phyloP scores from a whole-genome alignment of 2,888 invertebrate species.

The Empis stercorea region DNA sequence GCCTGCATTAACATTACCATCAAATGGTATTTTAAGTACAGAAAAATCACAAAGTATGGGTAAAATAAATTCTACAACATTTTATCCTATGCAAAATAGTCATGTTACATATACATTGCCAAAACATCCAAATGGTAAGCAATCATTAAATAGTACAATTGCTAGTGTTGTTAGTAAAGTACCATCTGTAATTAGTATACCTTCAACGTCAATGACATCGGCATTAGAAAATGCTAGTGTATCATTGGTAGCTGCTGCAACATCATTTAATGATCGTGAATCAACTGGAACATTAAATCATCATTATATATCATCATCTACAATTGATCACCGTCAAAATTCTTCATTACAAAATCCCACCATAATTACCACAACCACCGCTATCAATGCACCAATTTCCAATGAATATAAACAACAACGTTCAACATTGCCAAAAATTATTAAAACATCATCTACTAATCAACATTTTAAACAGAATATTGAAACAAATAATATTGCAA shows the following conservation, averaged over 20 bases:
- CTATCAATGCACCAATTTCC: slow-evolving; percentile 8
- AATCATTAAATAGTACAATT: slow-evolving; percentile 33
- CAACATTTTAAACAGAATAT: too few relatives aligned
- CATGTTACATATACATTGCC: slow-evolving; percentile 35
- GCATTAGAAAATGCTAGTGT: slow-evolving; percentile 1
- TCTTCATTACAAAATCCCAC: neutral
- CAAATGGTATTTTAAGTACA: slow-evolving; percentile 12
- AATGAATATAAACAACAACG: slow-evolving; percentile 17
- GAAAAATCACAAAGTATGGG: slow-evolving; percentile 15
- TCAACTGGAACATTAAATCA: slow-evolving; percentile 8
- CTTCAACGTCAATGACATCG: slow-evolving; percentile 18
- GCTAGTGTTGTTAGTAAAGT: slow-evolving; percentile 36
- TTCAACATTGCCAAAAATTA: slow-evolving; percentile 25
- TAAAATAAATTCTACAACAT: slow-evolving; percentile 34
- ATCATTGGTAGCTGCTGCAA: slow-evolving; percentile 1
- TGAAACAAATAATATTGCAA: too few relatives aligned
- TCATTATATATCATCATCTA: neutral
- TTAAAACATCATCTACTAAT: slow-evolving; percentile 4
- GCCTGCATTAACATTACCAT: slow-evolving; percentile 29
- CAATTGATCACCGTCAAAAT: neutral
- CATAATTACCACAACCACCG: slow-evolving; percentile 10
- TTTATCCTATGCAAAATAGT: slow-evolving; percentile 32
- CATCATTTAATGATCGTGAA: slow-evolving; percentile 4
- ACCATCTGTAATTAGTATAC: slow-evolving; percentile 35
- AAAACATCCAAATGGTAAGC: slow-evolving; percentile 29